phyloP scores from a whole-genome alignment of 2,888 invertebrate species.

The Bombylius major region DNA sequence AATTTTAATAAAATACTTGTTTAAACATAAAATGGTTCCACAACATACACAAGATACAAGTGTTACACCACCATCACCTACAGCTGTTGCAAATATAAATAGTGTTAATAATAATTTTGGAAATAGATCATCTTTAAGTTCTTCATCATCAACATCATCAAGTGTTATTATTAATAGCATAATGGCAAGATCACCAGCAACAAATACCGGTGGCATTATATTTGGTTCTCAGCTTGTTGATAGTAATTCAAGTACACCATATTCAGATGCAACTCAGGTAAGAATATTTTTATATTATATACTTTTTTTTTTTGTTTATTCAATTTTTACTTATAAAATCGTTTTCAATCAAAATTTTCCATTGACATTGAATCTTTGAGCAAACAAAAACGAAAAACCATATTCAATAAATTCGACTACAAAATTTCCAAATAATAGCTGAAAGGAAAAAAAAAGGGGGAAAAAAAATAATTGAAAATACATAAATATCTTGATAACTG shows the following conservation, averaged over 20 bases:
- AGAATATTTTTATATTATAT: constrained; percentile 30
- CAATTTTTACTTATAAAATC: no score
- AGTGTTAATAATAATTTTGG: not conserved
- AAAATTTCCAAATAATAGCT: no score
- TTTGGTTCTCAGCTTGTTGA: constrained; percentile 87
- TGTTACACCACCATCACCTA: constrained; percentile 18
- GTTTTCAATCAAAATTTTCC: no score
- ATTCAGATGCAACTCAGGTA: constrained; percentile 97
- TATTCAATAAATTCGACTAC: no score
- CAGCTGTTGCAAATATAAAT: constrained; percentile 5
- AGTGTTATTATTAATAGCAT: constrained; percentile 8
- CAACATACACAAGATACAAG: constrained; percentile 26
- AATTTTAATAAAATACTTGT: no score
- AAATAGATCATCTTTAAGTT: constrained; percentile 2
- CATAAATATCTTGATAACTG: no score
- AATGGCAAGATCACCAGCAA: constrained; percentile 17
- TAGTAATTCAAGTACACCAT: constrained; percentile 85
- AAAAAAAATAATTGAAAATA: no score
- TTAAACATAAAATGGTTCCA: constrained; percentile 22
- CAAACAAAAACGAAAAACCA: no score
- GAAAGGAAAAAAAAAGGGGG: no score
- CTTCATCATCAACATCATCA: not conserved
- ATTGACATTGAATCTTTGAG: no score
- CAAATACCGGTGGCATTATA: constrained; percentile 38
- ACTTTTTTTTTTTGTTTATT: not conserved